Evolutionary conservation across 2,888 invertebrate species (phyloP).

Genomic region (Crocallis elinguaria): DNA sequence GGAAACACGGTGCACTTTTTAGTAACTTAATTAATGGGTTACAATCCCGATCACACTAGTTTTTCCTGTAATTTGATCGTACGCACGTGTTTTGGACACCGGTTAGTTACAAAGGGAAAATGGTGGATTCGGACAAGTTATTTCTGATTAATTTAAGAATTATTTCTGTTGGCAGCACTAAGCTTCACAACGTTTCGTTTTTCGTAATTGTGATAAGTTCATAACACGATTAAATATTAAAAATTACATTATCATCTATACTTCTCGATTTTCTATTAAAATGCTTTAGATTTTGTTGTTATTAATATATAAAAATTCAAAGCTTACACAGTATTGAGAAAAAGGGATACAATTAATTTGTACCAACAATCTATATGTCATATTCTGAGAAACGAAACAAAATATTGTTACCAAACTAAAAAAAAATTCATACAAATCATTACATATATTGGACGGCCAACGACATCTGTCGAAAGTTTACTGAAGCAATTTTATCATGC

Average conservation of each 20-base stretch:
- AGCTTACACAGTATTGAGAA: neutral
- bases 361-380: neutral
- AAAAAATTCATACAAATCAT: neutral
- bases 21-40: conserved; percentile 61
- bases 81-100: conserved; percentile 87
- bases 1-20: conserved; percentile 71
- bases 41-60: conserved; percentile 67
- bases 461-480: conserved; percentile 10
- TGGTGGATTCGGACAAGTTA: conserved; percentile 83
- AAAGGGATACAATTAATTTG: neutral
- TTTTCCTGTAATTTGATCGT: conserved; percentile 81
- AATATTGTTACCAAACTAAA: conserved; percentile 7
- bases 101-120: conserved; percentile 87
- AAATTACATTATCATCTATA: too few species aligned
- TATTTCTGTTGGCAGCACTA: conserved; percentile 64
- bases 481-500: neutral
- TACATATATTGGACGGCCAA: too few species aligned
- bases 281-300: neutral
- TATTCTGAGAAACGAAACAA: conserved; percentile 1
- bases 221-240: too few species aligned
- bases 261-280: too few species aligned
- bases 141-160: conserved; percentile 70
- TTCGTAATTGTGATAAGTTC: conserved; percentile 21
- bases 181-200: conserved; percentile 48
- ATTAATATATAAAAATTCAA: neutral